These are phyloP conservation scores for Parapristionchus giblindavisi DNA, from an alignment of 2,888 invertebrate species.

Conservation along the genomic window DNA sequence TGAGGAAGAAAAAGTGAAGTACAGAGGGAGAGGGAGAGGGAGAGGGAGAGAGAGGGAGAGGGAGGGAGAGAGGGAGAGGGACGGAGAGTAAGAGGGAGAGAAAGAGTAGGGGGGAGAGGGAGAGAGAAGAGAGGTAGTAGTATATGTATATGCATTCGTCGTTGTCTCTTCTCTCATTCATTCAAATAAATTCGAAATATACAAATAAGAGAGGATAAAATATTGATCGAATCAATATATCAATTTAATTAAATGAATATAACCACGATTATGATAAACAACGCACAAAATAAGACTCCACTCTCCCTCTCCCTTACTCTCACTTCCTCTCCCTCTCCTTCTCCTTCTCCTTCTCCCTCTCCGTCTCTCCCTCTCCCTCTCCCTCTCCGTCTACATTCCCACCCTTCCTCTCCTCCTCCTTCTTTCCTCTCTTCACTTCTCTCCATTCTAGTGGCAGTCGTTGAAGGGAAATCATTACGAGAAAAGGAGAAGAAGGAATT, in stretches of 20 bases:
- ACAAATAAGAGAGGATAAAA: too few relatives aligned
- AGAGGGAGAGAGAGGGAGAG: slow-evolving; percentile 4
- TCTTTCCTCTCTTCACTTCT: too few relatives aligned
- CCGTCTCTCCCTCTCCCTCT: slow-evolving; percentile 11
- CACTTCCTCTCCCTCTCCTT: background rate
- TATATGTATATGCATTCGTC: too few relatives aligned
- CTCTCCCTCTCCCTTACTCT: slow-evolving; percentile 1
- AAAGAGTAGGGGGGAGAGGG: background rate
- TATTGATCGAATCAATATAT: too few relatives aligned
- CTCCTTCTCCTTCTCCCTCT: background rate
- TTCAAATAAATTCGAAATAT: too few relatives aligned
- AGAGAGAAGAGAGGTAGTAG: background rate
- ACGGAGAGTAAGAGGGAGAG: background rate
- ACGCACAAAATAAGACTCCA: too few relatives aligned
- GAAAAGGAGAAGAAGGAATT: slow-evolving; percentile 10
- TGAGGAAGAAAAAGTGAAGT: slow-evolving; percentile 12
- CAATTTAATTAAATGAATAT: too few relatives aligned
- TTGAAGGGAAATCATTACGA: background rate
- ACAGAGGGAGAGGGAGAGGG: background rate
- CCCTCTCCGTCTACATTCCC: too few relatives aligned
- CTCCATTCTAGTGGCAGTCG: background rate
- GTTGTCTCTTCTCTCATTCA: too few relatives aligned
- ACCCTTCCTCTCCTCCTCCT: too few relatives aligned
- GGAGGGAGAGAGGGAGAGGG: slow-evolving; percentile 8
- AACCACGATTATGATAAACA: too few relatives aligned